phyloP scores from a whole-genome alignment of 2,113 vertebrate species.

The Menura novaehollandiae region DNA sequence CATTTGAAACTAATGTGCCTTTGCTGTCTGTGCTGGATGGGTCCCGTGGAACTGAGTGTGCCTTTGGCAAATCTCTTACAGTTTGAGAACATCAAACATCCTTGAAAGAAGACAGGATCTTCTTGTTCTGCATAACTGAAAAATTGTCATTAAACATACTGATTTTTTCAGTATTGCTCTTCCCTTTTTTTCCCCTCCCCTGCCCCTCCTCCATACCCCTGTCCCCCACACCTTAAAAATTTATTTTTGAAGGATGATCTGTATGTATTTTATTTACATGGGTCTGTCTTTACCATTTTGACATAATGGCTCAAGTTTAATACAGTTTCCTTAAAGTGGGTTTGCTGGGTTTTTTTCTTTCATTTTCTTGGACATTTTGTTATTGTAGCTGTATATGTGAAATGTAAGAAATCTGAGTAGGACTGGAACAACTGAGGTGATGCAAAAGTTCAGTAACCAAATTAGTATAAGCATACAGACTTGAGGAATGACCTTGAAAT shows the following conservation, averaged over 20 bases:
- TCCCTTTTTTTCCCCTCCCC: not conserved
- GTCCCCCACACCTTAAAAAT: fast-evolving
- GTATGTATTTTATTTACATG: not conserved
- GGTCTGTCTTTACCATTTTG: not conserved
- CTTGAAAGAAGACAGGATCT: not conserved
- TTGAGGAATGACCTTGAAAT: not conserved
- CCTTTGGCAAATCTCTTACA: not conserved
- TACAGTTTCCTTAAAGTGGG: not conserved
- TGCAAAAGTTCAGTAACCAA: not conserved
- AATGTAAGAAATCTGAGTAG: not conserved
- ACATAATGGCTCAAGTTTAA: not conserved
- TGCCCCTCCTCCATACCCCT: fast-evolving
- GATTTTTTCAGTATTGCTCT: not conserved
- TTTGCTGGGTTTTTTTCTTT: not conserved
- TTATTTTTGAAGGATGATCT: not conserved
- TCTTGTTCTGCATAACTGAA: not conserved
- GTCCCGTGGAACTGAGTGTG: not conserved
- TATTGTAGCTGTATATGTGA: not conserved
- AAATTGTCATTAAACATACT: not conserved
- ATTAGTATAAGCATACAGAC: not conserved
- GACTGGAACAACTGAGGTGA: not conserved
- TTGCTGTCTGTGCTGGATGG: not conserved
- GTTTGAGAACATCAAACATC: not conserved
- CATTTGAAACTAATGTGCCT: not conserved
- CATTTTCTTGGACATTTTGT: not conserved